A percentile compares a stretch with the other conserved stretches of the same genome.
Conservation (phyloP, 2,888 invertebrate species). For the Xanthorhoe spadicearia region DNA sequence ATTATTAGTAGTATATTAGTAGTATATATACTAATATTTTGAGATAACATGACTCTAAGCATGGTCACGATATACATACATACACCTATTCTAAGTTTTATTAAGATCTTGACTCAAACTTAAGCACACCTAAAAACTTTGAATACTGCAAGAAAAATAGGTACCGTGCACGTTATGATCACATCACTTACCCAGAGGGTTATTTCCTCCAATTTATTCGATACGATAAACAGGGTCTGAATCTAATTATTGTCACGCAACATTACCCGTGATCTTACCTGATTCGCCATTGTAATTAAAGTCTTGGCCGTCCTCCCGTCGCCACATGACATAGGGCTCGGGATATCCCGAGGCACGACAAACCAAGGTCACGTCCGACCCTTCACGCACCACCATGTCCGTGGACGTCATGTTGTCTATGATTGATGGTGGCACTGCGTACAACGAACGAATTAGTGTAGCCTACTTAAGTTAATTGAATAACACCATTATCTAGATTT, state of each 20-base stretch:
- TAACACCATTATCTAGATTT: constrained; percentile 5
- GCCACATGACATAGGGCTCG: constrained; percentile 97
- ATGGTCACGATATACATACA: too few species aligned
- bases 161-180: too few species aligned
- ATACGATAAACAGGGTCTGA: constrained; percentile 1
- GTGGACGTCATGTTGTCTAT: constrained; percentile 95
- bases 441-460: constrained; percentile 39
- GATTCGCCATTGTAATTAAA: constrained; percentile 95
- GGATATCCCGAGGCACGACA: constrained; percentile 96
- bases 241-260: constrained; percentile 10
- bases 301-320: constrained; percentile 94
- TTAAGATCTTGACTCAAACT: too few species aligned
- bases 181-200: too few species aligned
- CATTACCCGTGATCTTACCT: constrained; percentile 79
- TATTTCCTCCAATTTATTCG: too few species aligned
- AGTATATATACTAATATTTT: too few species aligned
- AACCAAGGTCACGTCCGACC: constrained; percentile 93
- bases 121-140: too few species aligned
- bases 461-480: constrained; percentile 28
- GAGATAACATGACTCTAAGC: too few species aligned
- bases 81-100: too few species aligned
- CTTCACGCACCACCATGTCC: constrained; percentile 96
- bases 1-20: too few species aligned
- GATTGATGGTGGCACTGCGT: constrained; percentile 95
- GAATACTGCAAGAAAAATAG: too few species aligned